These are phyloP conservation scores for Parnassius orleans DNA, from an alignment of 2,888 invertebrate genomes.

Conservation along the genomic window DNA sequence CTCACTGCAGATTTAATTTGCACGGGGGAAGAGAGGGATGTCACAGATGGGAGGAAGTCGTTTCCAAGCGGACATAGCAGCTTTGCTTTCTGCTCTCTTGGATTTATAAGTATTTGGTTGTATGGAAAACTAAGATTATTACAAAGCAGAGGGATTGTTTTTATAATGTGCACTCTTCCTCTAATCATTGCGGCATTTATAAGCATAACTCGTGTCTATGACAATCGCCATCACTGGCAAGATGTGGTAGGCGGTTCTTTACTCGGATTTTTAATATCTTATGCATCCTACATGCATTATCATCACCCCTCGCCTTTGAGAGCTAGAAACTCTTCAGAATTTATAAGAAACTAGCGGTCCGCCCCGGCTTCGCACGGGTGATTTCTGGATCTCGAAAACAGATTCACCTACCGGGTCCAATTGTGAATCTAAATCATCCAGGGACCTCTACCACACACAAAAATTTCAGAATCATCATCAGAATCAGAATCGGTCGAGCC, in stretches of 20 bases:
- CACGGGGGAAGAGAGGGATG: constrained; percentile 79
- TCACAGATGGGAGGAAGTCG: constrained; percentile 90
- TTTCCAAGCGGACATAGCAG: constrained; percentile 94
- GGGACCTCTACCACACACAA: too few species aligned
- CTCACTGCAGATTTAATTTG: constrained; percentile 74
- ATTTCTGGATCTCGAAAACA: too few species aligned
- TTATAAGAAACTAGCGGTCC: too few species aligned
- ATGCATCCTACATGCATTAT: constrained; percentile 85
- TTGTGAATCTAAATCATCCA: too few species aligned
- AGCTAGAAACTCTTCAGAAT: too few species aligned
- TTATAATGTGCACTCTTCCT: constrained; percentile 72
- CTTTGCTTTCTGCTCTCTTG: constrained; percentile 88
- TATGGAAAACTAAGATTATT: constrained; percentile 80
- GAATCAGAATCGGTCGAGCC: too few species aligned
- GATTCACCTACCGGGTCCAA: too few species aligned
- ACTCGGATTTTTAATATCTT: constrained; percentile 83
- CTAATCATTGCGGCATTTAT: constrained; percentile 82
- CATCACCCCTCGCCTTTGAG: constrained; percentile 50
- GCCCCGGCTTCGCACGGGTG: too few species aligned
- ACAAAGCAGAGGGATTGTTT: background rate
- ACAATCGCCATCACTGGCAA: constrained; percentile 95
- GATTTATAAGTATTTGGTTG: constrained; percentile 86
- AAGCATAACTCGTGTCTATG: constrained; percentile 88
- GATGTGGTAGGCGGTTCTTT: constrained; percentile 87
- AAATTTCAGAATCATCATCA: too few species aligned